Evolutionary conservation across 1,140 invertebrate species (phyloP), one percentile per base, ranked within the genome.

Genomic region (Zophobas morio): DNA sequence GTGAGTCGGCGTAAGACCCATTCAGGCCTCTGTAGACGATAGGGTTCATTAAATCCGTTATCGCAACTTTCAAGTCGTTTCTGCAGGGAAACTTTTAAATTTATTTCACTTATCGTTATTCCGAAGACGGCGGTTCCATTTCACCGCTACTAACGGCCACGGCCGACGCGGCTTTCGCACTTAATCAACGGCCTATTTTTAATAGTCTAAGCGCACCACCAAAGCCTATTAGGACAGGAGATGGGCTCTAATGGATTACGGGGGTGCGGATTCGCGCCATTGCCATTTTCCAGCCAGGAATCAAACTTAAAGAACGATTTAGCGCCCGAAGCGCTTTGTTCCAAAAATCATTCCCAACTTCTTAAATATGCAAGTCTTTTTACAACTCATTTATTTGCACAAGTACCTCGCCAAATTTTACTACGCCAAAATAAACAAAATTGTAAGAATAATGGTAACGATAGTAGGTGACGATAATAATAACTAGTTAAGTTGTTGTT

Each of bases 21-120:
- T 83, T 84, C 82, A 82, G 79, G 81, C 75, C 79, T 75, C 56
- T 76, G 63, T 79, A 82, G 81, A 83, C 83, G 83, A 84, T 84
- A 84, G 83, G 83, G 82, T 84, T 84, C 83, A 84, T 84, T 84
- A 84, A 84, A 84, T 84, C 83, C 82, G 83, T 84, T 84, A 84
- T 84, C 83, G 82, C 83, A 78, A 81, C 83, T 80, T 79, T 82
- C 80, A 80, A 82, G 81, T 82, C 82, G 81, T 80, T 81, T 82
- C 80, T 76, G 78, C 76, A 76, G 81, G 81, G 78, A 84, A 84
- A 84, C 83, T 84, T 84, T 84, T 83, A 83, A 84, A 83, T 84
- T 84, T 84, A 84, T 83, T 84, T 84, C 83, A 83, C 81, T 84
- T 84, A 83, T 84, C 83, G 83, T 82, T 83, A 84, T 84, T 83